phyloP scores from a whole-genome alignment of 2,113 vertebrate species.

The Indicator maculatus region DNA sequence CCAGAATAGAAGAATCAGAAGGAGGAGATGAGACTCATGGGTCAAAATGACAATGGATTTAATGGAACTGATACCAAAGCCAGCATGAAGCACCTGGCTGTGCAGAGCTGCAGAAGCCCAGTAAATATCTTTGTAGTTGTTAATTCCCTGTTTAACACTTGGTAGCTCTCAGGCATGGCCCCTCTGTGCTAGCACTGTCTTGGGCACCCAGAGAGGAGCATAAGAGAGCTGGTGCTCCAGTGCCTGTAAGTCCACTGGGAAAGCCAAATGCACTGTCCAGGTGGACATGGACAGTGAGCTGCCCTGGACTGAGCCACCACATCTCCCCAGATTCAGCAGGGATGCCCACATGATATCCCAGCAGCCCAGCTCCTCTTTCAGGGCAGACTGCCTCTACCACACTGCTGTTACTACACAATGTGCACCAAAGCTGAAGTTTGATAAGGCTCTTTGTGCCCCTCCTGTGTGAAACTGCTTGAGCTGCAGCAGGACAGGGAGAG shows the following conservation, averaged over 20 bases:
- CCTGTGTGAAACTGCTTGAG: background rate
- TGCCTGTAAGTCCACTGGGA: background rate
- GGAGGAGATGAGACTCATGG: too few species aligned
- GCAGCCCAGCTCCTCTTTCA: background rate
- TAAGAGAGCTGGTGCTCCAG: background rate
- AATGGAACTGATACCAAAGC: too few species aligned
- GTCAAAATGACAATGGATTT: too few species aligned
- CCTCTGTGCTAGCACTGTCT: background rate
- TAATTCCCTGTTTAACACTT: background rate
- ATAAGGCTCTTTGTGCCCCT: background rate
- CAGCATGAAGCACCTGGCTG: too few species aligned
- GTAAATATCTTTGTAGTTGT: background rate
- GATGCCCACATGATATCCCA: accelerated
- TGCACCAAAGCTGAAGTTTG: background rate
- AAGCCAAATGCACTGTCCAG: background rate
- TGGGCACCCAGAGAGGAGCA: background rate
- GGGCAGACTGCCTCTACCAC: too few species aligned
- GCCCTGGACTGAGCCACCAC: accelerated
- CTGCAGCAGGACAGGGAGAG: background rate
- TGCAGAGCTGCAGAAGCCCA: background rate
- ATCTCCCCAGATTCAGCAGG: background rate
- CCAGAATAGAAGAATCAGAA: too few species aligned
- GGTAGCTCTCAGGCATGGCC: background rate
- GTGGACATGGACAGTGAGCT: accelerated
- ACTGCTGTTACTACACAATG: accelerated